Evolutionary conservation across 2,113 vertebrate genomes (phyloP).

Genomic region (Dromiciops gliroides): DNA sequence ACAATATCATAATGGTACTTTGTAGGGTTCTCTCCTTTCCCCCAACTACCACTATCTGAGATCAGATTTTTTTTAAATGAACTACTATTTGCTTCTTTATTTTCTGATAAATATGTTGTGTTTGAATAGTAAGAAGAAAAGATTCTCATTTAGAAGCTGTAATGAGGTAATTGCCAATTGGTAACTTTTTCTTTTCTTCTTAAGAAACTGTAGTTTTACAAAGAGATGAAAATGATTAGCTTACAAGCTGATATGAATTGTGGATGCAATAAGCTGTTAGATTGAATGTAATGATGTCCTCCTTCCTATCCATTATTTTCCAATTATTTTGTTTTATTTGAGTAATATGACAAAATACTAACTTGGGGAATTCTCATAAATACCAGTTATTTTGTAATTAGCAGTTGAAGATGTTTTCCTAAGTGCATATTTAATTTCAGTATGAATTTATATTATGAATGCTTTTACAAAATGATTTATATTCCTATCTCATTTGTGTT

Average conservation of each 20-base stretch:
- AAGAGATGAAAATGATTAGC: background rate
- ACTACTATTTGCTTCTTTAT: background rate
- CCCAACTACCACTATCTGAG: background rate
- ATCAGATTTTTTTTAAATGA: background rate
- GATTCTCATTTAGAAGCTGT: background rate
- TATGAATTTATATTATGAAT: background rate
- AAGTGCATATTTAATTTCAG: background rate
- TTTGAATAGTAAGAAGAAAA: background rate
- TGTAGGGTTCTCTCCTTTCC: background rate
- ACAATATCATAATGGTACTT: background rate
- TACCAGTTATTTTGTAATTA: background rate
- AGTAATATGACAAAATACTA: background rate
- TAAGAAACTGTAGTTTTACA: background rate
- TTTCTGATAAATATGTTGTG: background rate
- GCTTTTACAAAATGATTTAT: background rate
- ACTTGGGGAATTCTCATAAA: background rate
- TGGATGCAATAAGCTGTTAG: background rate
- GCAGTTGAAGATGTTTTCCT: background rate
- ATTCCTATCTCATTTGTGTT: background rate
- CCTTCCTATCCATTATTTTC: background rate
- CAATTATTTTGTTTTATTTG: constrained; percentile 2
- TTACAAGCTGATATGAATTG: background rate
- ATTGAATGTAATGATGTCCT: background rate
- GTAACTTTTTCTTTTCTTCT: background rate
- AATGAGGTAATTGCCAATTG: background rate